Base-by-base conservation (phyloP, 2,113 vertebrate species). In the Maccullochella peelii region DNA sequence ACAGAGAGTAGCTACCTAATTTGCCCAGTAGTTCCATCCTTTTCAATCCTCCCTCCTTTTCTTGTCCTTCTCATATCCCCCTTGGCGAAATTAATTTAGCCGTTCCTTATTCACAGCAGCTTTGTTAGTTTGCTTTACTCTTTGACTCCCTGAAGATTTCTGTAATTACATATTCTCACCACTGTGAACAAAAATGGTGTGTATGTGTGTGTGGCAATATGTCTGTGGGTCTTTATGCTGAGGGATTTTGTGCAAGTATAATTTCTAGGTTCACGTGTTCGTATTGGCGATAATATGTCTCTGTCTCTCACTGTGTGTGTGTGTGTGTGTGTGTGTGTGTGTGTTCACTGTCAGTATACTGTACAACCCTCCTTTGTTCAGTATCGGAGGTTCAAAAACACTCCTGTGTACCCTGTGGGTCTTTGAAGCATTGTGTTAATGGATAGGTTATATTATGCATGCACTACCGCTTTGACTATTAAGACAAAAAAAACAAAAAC, bases 341-440 rank as follows among this genome's bases (percentile, higher is more conserved):
- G 38, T 38, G 38, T 15, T 47, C 5, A 38, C 21, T 66, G 44
- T 61, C 25, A 59, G 59, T 78, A 15, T 44, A 38, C 10, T 78
- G 11, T 44, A 38, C 10, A 59, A 18, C 47, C 9, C 15, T 30
- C 9, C 2, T 72, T 72, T 75, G 55, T 84, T 80, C 66, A 77
- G 80, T 73, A 80, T 77, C 7, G 8, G 72, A 36, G 54, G 65
- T 80, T 91, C 67, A 86, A 79, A 86, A 71, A 44, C 38, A 0
- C 73, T 57, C 27, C 49, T 65, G 73, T 79, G 49, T 42, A 52
- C 21, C 20, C 54, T 65, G 55, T 57, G 54, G 44, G 27, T 80
- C 83, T 90, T 84, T 91, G 78, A 85, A 88, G 83, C 72, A 44
- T 67, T 87, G 44, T 65, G 68, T 54, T 73, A 75, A 86, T 86